phyloP scores from a whole-genome alignment of 1,140 invertebrate species.

The Diabrotica virgifera region DNA sequence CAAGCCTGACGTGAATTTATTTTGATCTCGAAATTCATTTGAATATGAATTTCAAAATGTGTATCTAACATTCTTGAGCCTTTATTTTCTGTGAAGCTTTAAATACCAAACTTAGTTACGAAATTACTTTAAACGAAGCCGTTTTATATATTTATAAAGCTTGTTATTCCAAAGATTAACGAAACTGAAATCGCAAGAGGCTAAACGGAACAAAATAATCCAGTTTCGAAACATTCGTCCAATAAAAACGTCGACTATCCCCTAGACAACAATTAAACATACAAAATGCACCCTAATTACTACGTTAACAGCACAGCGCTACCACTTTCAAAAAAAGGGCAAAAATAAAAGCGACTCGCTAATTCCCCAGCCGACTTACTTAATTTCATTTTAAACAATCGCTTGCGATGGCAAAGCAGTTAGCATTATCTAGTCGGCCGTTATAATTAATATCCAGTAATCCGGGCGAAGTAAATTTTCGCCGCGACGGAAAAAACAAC shows the following conservation, averaged over 20 bases:
- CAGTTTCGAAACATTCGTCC: neutral
- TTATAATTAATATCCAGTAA: slow-evolving; percentile 25
- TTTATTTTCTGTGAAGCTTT: no score
- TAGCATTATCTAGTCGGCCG: slow-evolving; percentile 19
- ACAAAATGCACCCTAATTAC: slow-evolving; percentile 13
- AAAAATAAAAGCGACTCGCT: slow-evolving; percentile 14
- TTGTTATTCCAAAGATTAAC: no score
- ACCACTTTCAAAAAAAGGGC: neutral
- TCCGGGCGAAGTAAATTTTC: slow-evolving; percentile 12
- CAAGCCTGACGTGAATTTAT: no score
- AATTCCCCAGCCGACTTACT: slow-evolving; percentile 11
- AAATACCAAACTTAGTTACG: no score
- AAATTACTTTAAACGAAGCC: no score
- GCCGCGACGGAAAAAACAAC: slow-evolving; percentile 6
- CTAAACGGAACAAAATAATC: no score
- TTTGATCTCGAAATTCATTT: no score
- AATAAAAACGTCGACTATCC: neutral
- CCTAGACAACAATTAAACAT: slow-evolving; percentile 15
- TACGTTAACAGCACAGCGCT: slow-evolving; percentile 6
- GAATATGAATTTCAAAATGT: no score
- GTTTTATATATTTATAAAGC: no score
- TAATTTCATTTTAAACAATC: slow-evolving; percentile 28
- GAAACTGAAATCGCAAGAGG: no score
- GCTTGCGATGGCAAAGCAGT: slow-evolving; percentile 21
- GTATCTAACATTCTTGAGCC: no score